Evolutionary conservation across 2,113 vertebrate genomes (phyloP).

Genomic region (Nothobranchius kuhntae): DNA sequence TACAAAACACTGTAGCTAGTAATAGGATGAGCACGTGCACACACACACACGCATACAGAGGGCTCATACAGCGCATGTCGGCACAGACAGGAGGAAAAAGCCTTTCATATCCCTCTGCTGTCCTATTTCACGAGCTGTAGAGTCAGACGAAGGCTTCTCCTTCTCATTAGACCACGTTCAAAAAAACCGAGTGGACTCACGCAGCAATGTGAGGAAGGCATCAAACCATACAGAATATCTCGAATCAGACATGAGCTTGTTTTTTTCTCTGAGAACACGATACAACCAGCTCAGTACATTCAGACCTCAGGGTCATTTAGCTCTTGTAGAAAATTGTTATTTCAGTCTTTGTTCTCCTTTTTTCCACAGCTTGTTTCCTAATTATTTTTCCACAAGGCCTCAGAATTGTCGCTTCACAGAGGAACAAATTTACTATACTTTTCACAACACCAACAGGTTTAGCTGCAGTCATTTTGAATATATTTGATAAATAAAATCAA

Average conservation of each 20-base stretch:
- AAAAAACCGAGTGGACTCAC: conserved; percentile 7
- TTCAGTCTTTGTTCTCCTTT: background rate
- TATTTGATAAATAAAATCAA: background rate
- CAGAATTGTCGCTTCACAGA: background rate
- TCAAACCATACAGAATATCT: conserved; percentile 2
- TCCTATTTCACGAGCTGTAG: conserved; percentile 27
- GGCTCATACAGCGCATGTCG: conserved; percentile 29
- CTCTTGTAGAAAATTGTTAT: conserved; percentile 10
- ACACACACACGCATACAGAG: conserved; percentile 6
- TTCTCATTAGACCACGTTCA: conserved; percentile 32
- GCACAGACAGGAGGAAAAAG: conserved; percentile 26
- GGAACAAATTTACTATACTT: background rate
- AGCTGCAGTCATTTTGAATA: background rate
- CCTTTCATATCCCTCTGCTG: conserved; percentile 29
- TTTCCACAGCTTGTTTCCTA: background rate
- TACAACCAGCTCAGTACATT: conserved; percentile 24
- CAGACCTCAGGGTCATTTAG: conserved; percentile 34
- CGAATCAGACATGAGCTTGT: conserved; percentile 28
- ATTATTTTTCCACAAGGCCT: background rate
- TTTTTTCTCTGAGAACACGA: conserved; percentile 12
- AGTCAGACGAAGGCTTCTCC: conserved; percentile 22
- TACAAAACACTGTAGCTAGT: conserved; percentile 14
- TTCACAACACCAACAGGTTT: background rate
- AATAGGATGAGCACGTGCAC: conserved; percentile 24
- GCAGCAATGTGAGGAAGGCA: conserved; percentile 22